Conservation (phyloP, 1,140 invertebrate species). For the Aphelenchoides fujianensis region DNA sequence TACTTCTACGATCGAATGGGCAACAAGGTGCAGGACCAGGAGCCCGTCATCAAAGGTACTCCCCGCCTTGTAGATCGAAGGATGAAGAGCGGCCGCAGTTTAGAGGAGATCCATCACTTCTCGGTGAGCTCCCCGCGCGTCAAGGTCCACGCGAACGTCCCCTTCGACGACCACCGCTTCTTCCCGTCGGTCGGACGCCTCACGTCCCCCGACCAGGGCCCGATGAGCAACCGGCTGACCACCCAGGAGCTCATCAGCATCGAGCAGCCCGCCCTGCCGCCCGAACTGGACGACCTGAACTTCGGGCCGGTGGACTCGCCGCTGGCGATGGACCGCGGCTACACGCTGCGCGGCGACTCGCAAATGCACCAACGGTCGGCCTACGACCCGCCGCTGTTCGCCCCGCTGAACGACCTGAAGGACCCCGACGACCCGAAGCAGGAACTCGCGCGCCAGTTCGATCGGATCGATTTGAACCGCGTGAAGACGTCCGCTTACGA, state of each 20-base stretch:
- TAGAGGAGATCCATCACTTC: constrained; percentile 18
- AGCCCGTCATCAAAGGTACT: constrained; percentile 26
- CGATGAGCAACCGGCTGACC: neutral
- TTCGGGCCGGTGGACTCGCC: constrained; percentile 13
- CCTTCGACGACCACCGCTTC: constrained; percentile 16
- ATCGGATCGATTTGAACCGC: constrained; percentile 11
- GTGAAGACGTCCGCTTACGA: neutral
- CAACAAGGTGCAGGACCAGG: constrained; percentile 23
- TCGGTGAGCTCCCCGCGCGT: constrained; percentile 4
- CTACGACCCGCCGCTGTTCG: neutral
- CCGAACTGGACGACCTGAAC: constrained; percentile 12
- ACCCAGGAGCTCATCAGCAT: constrained; percentile 17
- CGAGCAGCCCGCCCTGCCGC: constrained; percentile 3
- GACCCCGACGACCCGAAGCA: constrained; percentile 6
- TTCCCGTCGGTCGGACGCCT: neutral
- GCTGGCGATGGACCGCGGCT: neutral
- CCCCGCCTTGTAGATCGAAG: neutral
- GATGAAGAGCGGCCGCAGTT: too few species aligned
- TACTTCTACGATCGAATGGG: constrained; percentile 28
- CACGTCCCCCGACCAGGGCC: neutral
- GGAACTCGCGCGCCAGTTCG: constrained; percentile 6
- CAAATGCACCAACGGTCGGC: neutral
- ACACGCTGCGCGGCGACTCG: neutral
- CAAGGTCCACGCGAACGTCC: neutral
- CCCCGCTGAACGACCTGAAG: constrained; percentile 21